Base-by-base conservation (phyloP, 2,797 vertebrate genomes). In the Botia almorhae region DNA sequence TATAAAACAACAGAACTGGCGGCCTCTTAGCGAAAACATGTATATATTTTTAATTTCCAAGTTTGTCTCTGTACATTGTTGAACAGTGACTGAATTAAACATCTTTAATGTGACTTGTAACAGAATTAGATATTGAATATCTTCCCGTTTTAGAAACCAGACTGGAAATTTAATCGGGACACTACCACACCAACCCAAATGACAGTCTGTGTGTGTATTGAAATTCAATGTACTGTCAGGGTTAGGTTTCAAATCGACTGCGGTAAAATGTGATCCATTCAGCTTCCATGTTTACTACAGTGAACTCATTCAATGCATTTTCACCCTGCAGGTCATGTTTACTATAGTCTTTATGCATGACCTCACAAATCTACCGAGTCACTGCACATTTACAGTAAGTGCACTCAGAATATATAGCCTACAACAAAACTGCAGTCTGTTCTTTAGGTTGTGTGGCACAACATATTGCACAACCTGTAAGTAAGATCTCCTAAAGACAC, bases 281-380 rank as follows among this genome's bases (percentile, higher is more conserved):
- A 14, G 21, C 36, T 19, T 36, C 85, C 86, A 77, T 91, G 89
- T 92, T 91, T 90, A 91, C 89, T 46, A 85, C 86, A 82, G 67
- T 16, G 36, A 78, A 87, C 88, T 87, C 87, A 81, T 82, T 80
- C n/a, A 68, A 80, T 76, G 64, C 69, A 53, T 81, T 84, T 78
- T 88, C 81, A 29, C 69, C 86, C 23, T 4, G 19, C 29, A 4
- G 65, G 36, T 69, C 23, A 72, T 16, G 8, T 65, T 65, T n/a
- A 65, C 29, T 39, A 60, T 43, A 43, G 39, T 43, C 39, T 43
- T 43, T 26, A 65, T 13, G 14, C 2, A 1, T 53, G 51, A 48
- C 64, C 51, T 21, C 65, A 29, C 16, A 53, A 53, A 16, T 12
- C 2, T 3, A 2, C 6, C 1, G 13, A 56, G 48, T 76, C 74